Evolutionary conservation across 2,797 vertebrate genomes (phyloP), one percentile per base, ranked within the genome.

Genomic region (Natrix natrix): DNA sequence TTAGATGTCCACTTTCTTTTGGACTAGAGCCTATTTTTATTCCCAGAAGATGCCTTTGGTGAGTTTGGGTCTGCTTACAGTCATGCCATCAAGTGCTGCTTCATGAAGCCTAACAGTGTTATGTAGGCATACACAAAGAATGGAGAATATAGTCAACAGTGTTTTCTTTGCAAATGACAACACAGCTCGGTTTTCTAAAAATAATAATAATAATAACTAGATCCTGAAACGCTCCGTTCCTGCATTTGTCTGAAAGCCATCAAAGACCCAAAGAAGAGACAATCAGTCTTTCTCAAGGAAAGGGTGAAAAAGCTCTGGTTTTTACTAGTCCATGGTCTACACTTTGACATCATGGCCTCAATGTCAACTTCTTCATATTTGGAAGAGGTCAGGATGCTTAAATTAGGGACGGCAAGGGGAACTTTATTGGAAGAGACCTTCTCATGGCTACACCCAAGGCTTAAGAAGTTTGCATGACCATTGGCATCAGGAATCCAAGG

Each of bases 1-100:
- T 1, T 2, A 90, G 0, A 0, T 37, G 24, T 28, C 54, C 14
- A 12, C 13, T 86, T 48, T 74, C 37, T 14, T 78, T 2, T 43
- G 37, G 90, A 91, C 10, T 1, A 26, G 66, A 94, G 17, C 91
- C 91, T 20, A 66, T 88, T 37, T 8, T 43, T 63, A 90, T 20
- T 55, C 88, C 20, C 55, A 48, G 43, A 4, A 22, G 55, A 28
- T 92, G 2, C 14, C 0, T 0, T 37, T 8, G 91, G 66, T 20
- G 0, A 37, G n/a, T 61, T 66, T n/a, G 28, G 61, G n/a, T 90
- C 66, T 43, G 87, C 48, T n/a, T 57, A 56, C 54, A 93, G 13
- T 32, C 55, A 0, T 37, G 0, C 32, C 5, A 24, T 88, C 56
- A 13, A 93, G 90, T 54, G 1, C 17, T n/a, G 10, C 11, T 87